Base-by-base conservation (phyloP, 2,797 vertebrate species). In the Meda fulgida region DNA sequence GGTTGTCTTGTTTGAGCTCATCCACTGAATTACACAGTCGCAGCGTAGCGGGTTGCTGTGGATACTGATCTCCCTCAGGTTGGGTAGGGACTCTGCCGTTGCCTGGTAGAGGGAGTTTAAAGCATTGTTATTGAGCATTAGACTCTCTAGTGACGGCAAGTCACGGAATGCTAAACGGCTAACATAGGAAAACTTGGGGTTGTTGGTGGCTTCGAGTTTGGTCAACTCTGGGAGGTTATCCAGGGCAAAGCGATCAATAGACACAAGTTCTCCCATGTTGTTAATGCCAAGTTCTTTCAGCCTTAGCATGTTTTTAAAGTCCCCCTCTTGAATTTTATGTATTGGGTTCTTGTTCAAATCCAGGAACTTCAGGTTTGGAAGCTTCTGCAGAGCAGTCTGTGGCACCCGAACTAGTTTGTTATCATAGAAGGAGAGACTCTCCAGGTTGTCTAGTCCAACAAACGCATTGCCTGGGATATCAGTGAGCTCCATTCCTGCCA, bases 261-360 rank as follows among this genome's bases (percentile, higher is more conserved):
- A 98, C 78, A 98, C 96, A 1, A 99, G 93, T 36, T 99, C 98
- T 1, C 93, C 96, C 98, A 99, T 99, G 76, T 98, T 99, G 93
- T 99, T 99, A 84, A 99, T 97, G 0, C 98, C 98, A 1, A 99
- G 94, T 90, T 99, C 98, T 89, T 99, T 99, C 75, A 99, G 89
- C 71, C 96, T 93, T 21, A 99, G 94, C 97, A 99, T 99, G 89
- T 99, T 97, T 90, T 94, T 97, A 90, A 99, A 99, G 92, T 99
- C 98, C 3, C 98, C 98, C 91, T 97, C 97, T 87, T 97, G 96
- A 83, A 99, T 97, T 94, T 96, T 99, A 90, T 96, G 96, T 34
- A 99, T 96, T 0, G 97, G 98, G 8, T 99, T 99, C 94, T 99
- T 99, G 93, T 99, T 99, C 90, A 99, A 96, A 92, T 99, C 98